Conservation (phyloP, 2,797 vertebrate species). For the Silurus lanzhouensis region DNA sequence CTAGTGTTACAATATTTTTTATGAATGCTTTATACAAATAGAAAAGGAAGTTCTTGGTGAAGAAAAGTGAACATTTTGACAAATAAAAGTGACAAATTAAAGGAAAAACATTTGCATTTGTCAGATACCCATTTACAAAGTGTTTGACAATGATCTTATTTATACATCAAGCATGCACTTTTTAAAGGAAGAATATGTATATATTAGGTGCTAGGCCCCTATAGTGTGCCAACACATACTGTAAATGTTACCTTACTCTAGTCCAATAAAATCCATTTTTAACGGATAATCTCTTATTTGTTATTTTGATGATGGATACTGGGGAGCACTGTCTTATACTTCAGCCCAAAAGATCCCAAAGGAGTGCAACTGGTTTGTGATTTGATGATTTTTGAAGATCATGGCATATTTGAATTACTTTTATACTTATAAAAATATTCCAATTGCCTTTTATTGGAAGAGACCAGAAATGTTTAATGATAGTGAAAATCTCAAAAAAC, state of each 20-base stretch:
- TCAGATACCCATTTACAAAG: too few species aligned
- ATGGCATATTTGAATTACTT: neutral
- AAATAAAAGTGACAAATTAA: neutral
- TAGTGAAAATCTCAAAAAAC: neutral
- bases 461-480: neutral
- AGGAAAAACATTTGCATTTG: neutral
- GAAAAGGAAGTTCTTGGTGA: neutral
- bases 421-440: neutral
- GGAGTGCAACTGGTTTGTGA: conserved; percentile 5
- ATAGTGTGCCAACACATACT: neutral
- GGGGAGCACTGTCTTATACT: too few species aligned
- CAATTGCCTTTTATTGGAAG: neutral
- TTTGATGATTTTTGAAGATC: neutral
- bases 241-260: neutral
- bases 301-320: neutral
- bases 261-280: neutral
- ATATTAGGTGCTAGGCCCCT: neutral
- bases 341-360: neutral
- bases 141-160: too few species aligned
- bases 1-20: neutral
- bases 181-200: too few species aligned
- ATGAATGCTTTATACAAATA: neutral
- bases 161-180: too few species aligned
- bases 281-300: neutral
- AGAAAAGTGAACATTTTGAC: neutral